These are phyloP conservation scores for Protodeltote pygarga DNA, from an alignment of 2,888 invertebrate genomes.

Conservation along the genomic window DNA sequence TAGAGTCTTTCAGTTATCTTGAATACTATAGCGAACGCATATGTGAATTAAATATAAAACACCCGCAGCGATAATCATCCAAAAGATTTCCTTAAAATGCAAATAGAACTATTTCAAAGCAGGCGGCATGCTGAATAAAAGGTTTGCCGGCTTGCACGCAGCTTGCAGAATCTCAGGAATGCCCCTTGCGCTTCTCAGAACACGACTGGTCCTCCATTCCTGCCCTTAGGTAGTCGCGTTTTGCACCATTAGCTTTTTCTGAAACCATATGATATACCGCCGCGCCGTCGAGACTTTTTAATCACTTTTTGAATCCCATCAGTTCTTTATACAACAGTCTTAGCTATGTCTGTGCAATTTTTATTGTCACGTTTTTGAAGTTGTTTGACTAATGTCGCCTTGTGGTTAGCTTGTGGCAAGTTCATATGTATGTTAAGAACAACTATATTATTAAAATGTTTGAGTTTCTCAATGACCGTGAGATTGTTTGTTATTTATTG, in stretches of 20 bases:
- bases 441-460: background rate
- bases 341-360: background rate
- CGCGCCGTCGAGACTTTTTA: slow-evolving; percentile 37
- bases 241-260: slow-evolving; percentile 63
- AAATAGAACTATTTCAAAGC: slow-evolving; percentile 62
- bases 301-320: slow-evolving; percentile 6
- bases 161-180: slow-evolving; percentile 61
- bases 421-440: background rate
- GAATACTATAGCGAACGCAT: slow-evolving; percentile 12
- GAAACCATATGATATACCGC: slow-evolving; percentile 48
- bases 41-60: slow-evolving; percentile 38
- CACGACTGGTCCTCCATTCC: slow-evolving; percentile 56
- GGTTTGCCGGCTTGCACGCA: slow-evolving; percentile 48
- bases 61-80: slow-evolving; percentile 45
- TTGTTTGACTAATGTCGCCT: background rate
- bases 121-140: slow-evolving; percentile 45
- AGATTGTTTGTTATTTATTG: slow-evolving; percentile 25
- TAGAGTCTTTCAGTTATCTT: slow-evolving; percentile 14
- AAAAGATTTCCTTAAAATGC: slow-evolving; percentile 61
- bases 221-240: slow-evolving; percentile 56
- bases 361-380: background rate
- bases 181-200: slow-evolving; percentile 64
- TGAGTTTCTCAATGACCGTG: slow-evolving; percentile 23
- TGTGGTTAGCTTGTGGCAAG: background rate
- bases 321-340: background rate